phyloP scores from a whole-genome alignment of 2,888 invertebrate species.

The Agrotis exclamationis region DNA sequence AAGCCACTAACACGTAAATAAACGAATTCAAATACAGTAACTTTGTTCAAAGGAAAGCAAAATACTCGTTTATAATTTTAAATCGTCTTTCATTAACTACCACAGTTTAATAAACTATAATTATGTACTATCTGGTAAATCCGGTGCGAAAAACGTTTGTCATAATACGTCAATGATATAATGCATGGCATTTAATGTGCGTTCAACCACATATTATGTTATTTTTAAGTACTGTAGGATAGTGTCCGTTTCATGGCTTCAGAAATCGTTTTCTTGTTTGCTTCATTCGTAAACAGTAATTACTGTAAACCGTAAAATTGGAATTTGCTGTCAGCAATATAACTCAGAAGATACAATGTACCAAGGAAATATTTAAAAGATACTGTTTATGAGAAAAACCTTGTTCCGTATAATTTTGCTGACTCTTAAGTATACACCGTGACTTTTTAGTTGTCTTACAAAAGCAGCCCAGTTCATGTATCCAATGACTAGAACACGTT shows the following conservation, averaged over 20 bases:
- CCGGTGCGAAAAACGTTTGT: slow-evolving; percentile 30
- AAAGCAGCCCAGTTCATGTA: not conserved
- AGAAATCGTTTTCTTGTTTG: slow-evolving; percentile 5
- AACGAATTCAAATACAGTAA: no score
- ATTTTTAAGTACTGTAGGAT: slow-evolving; percentile 10
- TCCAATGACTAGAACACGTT: no score
- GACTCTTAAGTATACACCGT: not conserved
- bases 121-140: slow-evolving; percentile 7
- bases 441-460: not conserved
- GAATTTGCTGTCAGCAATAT: not conserved
- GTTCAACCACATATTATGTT: not conserved
- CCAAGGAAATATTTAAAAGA: not conserved
- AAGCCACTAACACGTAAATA: no score
- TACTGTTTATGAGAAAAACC: not conserved
- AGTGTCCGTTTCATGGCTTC: not conserved
- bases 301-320: slow-evolving; percentile 8
- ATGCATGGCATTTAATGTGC: not conserved
- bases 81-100: not conserved
- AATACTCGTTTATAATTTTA: not conserved
- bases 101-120: slow-evolving; percentile 3
- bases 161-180: not conserved
- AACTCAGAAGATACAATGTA: slow-evolving; percentile 12
- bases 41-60: not conserved
- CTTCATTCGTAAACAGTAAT: not conserved
- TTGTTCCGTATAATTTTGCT: not conserved